phyloP scores from a whole-genome alignment of 1,140 invertebrate species.

The Centruroides vittatus region DNA sequence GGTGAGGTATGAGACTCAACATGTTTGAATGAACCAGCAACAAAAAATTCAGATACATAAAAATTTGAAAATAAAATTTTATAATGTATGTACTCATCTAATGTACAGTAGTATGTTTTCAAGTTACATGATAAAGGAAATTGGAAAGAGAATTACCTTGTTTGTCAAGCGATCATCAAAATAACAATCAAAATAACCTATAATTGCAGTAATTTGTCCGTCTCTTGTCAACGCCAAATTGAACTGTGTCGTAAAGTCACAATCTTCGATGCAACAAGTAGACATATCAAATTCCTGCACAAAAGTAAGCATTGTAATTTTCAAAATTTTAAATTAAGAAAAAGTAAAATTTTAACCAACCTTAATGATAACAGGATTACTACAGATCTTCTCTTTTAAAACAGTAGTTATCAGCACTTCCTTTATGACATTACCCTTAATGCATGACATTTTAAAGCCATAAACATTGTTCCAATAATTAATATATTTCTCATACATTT shows the following conservation, averaged over 20 bases:
- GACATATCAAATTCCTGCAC: constrained; percentile 47
- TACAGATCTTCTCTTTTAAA: constrained; percentile 56
- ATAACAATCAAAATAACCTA: constrained; percentile 85
- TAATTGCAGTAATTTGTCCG: constrained; percentile 67
- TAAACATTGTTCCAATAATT: constrained; percentile 94
- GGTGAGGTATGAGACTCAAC: too few relatives aligned
- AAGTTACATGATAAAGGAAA: too few relatives aligned
- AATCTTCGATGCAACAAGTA: constrained; percentile 60
- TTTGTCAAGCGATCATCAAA: constrained; percentile 42
- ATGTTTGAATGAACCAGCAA: too few relatives aligned
- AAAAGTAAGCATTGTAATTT: not conserved
- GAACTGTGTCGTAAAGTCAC: constrained; percentile 60
- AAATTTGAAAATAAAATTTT: too few relatives aligned
- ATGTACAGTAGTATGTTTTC: too few relatives aligned
- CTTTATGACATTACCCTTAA: constrained; percentile 71
- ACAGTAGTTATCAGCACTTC: constrained; percentile 84
- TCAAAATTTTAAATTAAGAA: not conserved
- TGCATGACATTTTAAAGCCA: constrained; percentile 90
- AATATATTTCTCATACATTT: constrained; percentile 51
- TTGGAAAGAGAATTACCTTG: constrained; percentile 4
- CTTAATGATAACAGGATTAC: constrained; percentile 40
- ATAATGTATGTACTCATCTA: too few relatives aligned
- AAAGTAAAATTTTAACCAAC: constrained; percentile 21
- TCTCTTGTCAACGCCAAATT: constrained; percentile 46
- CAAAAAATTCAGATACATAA: too few relatives aligned